These are phyloP conservation scores for Pipistrellus nathusii DNA, from an alignment of 2,797 vertebrate genomes.

Conservation along the genomic window DNA sequence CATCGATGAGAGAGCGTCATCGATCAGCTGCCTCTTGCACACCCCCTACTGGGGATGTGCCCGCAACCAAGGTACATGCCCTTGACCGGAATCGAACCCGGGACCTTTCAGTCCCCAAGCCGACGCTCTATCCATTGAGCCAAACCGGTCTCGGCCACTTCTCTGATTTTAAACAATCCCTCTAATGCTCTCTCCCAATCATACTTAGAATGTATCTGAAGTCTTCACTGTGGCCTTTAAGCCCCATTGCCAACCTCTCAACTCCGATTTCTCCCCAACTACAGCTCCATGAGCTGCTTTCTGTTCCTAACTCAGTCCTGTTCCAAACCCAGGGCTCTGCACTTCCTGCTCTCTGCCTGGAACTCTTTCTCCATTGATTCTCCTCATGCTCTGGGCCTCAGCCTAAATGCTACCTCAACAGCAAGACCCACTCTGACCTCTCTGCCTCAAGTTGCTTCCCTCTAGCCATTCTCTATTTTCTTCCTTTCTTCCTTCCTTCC, in stretches of 20 bases:
- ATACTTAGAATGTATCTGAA: background rate
- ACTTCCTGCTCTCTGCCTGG: background rate
- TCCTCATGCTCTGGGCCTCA: background rate
- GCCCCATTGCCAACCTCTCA: background rate
- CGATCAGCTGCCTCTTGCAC: too few relatives aligned
- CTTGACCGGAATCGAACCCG: too few relatives aligned
- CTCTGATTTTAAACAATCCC: background rate
- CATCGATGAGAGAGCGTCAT: too few relatives aligned
- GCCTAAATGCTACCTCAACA: background rate
- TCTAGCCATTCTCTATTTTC: background rate
- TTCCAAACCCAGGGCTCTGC: background rate
- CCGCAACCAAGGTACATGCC: too few relatives aligned
- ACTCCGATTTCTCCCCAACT: background rate
- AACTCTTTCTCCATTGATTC: conserved; percentile 3
- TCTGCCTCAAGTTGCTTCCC: background rate
- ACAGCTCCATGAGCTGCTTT: background rate
- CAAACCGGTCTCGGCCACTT: too few relatives aligned
- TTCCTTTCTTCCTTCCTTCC: too few relatives aligned
- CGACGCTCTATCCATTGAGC: too few relatives aligned
- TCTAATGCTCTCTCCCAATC: background rate
- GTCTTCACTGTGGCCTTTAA: background rate
- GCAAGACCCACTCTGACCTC: background rate
- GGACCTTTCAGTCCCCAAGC: too few relatives aligned
- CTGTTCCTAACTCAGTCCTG: background rate
- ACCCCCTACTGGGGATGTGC: too few relatives aligned